Evolutionary conservation across 2,888 invertebrate species (phyloP), one percentile per base, ranked within the genome.

Genomic region (Habroteleia sp.): DNA sequence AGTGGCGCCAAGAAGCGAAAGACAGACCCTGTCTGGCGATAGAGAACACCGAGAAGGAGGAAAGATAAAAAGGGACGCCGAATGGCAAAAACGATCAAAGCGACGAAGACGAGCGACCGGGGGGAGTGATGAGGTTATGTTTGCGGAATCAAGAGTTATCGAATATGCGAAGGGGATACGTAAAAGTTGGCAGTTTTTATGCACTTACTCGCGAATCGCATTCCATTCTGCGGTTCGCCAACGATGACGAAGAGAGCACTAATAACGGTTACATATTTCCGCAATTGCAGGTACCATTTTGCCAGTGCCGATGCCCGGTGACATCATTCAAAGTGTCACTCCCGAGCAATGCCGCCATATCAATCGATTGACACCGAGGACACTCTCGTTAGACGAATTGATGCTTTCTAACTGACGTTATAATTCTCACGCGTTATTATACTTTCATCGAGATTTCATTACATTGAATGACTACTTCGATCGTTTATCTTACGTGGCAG

Each of bases 1-100:
- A 87, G 82, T 81, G 84, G 78, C 82, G 88, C 87, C 88, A 88
- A 87, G 87, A 87, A 84, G 81, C 85, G 83, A 80, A 84, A 82
- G 82, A 16, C 80, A 82, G 81, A 82, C 81, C 84, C 84, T 84
- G 85, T 83, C 84, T 85, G 84, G 84, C 84, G 84, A 81, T 79
- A n/a, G n/a, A 72, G 78, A 81, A 78, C 80, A 79, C 66, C 74
- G 71, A 29, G 54, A 62, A 20, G 42, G 41, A 54, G 23, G 39
- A 27, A 69, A 11, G 17, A 42, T 50, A 10, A 1, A 8, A 13
- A n/a, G 1, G 7, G 3, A 25, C 0, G 1, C 1, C 8, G 10
- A n/a, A 27, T 0, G 5, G 6, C 6, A 4, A 16, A 23, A 17
- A 13, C 5, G 54, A 54, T 10, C n/a, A 11, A 13, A 3, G 1